Evolutionary conservation across 2,888 invertebrate species (phyloP).

Genomic region (Melanostoma mellinum): DNA sequence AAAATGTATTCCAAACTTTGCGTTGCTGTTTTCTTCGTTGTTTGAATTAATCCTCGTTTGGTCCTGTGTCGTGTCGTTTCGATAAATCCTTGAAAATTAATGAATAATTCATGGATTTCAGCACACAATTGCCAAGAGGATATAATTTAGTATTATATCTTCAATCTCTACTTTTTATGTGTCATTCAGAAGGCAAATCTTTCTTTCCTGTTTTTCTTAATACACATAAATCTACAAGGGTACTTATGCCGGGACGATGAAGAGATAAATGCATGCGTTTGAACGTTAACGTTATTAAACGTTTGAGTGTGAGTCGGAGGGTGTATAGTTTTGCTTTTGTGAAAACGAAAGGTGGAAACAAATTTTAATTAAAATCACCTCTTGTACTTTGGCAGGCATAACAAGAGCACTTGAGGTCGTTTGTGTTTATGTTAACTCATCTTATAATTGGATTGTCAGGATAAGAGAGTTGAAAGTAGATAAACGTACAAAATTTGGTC

Average conservation of each 20-base stretch:
- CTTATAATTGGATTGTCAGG: slow-evolving; percentile 10
- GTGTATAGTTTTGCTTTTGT: not conserved
- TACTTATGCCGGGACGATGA: not conserved
- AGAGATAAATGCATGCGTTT: not conserved
- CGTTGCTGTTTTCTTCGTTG: not conserved
- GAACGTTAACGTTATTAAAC: no score
- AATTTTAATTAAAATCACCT: slow-evolving; percentile 24
- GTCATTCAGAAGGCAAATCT: slow-evolving; percentile 2
- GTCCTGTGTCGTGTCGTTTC: not conserved
- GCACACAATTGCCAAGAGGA: slow-evolving; percentile 15
- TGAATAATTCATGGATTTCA: slow-evolving; percentile 29
- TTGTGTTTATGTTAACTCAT: not conserved
- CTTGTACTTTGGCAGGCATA: not conserved
- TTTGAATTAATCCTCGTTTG: no score
- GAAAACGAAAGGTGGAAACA: not conserved
- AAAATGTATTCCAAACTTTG: not conserved
- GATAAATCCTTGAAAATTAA: slow-evolving; percentile 14
- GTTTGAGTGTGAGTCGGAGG: no score
- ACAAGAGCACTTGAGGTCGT: slow-evolving; percentile 2
- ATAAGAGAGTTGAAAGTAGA: not conserved
- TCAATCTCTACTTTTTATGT: slow-evolving; percentile 4
- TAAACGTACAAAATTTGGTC: not conserved
- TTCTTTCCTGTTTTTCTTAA: slow-evolving; percentile 12
- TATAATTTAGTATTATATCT: slow-evolving; percentile 21
- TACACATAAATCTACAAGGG: slow-evolving; percentile 11